A percentile compares a stretch with the other conserved stretches of the same genome.
Conservation (phyloP, 2,888 invertebrate species). For the Dicyrtomina minuta region DNA sequence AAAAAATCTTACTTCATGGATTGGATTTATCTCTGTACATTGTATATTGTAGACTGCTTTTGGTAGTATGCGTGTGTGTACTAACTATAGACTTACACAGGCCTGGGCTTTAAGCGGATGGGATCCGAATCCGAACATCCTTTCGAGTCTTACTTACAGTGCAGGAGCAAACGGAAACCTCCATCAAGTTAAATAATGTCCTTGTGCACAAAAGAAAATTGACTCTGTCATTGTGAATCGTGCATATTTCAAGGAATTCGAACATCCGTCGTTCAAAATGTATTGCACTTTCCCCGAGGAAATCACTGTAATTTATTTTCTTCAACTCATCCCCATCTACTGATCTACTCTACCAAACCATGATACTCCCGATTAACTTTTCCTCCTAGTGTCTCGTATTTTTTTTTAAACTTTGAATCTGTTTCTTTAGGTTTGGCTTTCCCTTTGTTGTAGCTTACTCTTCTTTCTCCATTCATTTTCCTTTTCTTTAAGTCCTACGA, state of each 20-base stretch:
- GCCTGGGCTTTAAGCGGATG: no score
- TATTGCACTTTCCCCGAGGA: neutral
- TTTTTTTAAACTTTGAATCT: neutral
- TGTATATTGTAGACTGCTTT: neutral
- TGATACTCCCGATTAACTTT: conserved; percentile 1
- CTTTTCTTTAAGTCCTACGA: no score
- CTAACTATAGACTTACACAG: neutral
- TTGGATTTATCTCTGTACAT: neutral
- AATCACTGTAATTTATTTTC: conserved; percentile 6
- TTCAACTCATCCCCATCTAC: neutral
- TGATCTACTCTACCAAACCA: neutral
- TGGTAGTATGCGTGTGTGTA: no score
- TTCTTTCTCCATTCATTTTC: no score
- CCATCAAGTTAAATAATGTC: conserved; percentile 11
- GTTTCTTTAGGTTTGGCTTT: no score
- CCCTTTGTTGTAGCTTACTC: no score
- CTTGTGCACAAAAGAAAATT: conserved; percentile 9
- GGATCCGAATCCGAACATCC: neutral
- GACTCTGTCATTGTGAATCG: conserved; percentile 7
- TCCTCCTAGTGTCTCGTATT: neutral
- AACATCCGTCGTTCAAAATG: neutral
- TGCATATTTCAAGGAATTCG: neutral
- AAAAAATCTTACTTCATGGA: neutral
- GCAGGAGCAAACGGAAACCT: neutral
- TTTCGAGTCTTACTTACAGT: neutral